phyloP scores from a whole-genome alignment of 2,113 vertebrate species.

The Corvus moneduloides region DNA sequence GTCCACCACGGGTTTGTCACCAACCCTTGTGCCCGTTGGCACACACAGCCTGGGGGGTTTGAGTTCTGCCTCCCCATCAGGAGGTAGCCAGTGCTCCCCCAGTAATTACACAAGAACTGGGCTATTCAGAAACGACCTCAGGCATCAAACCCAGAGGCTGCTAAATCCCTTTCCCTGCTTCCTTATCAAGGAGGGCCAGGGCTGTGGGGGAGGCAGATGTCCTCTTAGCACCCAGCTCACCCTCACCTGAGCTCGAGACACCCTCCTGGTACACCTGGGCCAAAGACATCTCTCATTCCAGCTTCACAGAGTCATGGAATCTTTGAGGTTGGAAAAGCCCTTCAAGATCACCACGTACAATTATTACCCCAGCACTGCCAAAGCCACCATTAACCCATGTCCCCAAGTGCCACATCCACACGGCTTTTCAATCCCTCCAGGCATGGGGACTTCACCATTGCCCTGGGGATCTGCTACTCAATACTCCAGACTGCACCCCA shows the following conservation, averaged over 20 bases:
- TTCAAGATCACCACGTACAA: not conserved
- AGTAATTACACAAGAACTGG: not conserved
- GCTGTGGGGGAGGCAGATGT: fast-evolving
- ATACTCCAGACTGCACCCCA: not conserved
- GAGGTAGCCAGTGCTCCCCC: not conserved
- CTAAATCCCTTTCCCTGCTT: not conserved
- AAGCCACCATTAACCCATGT: fast-evolving
- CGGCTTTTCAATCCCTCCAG: fast-evolving
- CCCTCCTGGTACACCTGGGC: not conserved
- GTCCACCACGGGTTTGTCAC: fast-evolving
- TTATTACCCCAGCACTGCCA: not conserved
- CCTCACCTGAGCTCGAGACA: fast-evolving
- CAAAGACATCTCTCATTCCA: too few species aligned
- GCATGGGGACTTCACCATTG: fast-evolving
- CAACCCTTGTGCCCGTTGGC: not conserved
- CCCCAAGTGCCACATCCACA: not conserved
- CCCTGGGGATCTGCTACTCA: not conserved
- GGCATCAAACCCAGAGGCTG: not conserved
- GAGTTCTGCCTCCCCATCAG: not conserved
- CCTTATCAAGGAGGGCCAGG: not conserved
- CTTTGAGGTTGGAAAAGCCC: not conserved
- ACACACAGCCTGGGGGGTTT: fast-evolving
- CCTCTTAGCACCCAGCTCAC: not conserved
- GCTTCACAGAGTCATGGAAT: not conserved
- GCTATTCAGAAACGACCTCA: fast-evolving